These are phyloP conservation scores for Drymonia ruficornis DNA, from an alignment of 2,888 invertebrate genomes.

Conservation along the genomic window DNA sequence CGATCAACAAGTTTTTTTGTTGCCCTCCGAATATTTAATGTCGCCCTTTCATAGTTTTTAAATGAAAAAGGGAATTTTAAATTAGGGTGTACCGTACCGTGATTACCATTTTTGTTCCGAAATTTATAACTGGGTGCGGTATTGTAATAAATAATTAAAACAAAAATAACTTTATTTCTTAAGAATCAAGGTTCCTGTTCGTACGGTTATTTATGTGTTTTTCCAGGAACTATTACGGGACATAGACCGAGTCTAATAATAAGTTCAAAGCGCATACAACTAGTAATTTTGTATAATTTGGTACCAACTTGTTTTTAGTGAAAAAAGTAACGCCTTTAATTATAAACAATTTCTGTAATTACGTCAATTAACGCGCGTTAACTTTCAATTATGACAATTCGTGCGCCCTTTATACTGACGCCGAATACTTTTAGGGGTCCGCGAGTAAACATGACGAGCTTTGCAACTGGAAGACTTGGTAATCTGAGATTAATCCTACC, in stretches of 20 bases:
- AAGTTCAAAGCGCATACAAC: slow-evolving; percentile 49
- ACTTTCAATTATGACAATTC: slow-evolving; percentile 63
- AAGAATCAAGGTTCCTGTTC: not conserved
- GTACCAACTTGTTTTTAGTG: slow-evolving; percentile 55
- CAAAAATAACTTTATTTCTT: not conserved
- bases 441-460: slow-evolving; percentile 19
- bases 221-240: slow-evolving; percentile 36
- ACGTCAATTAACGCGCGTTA: slow-evolving; percentile 57
- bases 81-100: slow-evolving; percentile 7
- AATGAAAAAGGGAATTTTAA: slow-evolving; percentile 19
- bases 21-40: slow-evolving; percentile 5
- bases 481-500: slow-evolving; percentile 11
- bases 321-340: slow-evolving; percentile 66
- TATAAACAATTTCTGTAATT: slow-evolving; percentile 59
- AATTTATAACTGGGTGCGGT: slow-evolving; percentile 37
- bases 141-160: not conserved
- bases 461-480: slow-evolving; percentile 33
- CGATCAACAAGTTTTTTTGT: slow-evolving; percentile 24
- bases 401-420: slow-evolving; percentile 42
- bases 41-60: slow-evolving; percentile 17
- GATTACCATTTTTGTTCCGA: slow-evolving; percentile 34
- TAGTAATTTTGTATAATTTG: slow-evolving; percentile 69
- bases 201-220: not conserved
- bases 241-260: slow-evolving; percentile 43
- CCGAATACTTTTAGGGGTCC: slow-evolving; percentile 37